Conservation (phyloP, 2,113 vertebrate species). For the Muntiacus reevesi region DNA sequence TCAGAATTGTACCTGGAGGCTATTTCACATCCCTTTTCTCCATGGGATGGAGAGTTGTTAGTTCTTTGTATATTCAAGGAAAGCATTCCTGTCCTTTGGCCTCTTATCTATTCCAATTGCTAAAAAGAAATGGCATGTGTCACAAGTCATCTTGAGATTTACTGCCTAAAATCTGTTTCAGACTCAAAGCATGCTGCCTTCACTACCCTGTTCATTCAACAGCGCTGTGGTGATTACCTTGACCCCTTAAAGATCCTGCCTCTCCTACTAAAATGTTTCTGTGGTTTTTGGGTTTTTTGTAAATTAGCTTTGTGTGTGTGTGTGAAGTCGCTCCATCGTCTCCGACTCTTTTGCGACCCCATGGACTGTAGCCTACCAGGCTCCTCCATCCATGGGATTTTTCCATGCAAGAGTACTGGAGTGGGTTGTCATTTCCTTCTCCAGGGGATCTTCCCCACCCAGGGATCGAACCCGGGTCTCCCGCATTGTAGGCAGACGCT, state of each 20-base stretch:
- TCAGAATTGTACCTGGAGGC: not conserved
- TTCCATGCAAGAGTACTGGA: too few relatives aligned
- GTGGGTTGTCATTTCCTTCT: too few relatives aligned
- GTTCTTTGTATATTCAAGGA: not conserved
- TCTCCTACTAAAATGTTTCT: not conserved
- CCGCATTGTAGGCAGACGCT: too few relatives aligned
- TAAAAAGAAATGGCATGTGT: not conserved
- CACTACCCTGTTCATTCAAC: not conserved
- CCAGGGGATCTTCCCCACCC: too few relatives aligned
- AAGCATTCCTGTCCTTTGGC: not conserved
- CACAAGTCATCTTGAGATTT: not conserved
- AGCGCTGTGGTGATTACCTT: not conserved
- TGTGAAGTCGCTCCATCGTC: too few relatives aligned
- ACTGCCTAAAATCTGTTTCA: not conserved
- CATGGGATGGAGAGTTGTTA: not conserved
- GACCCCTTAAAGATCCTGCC: not conserved
- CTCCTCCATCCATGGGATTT: too few relatives aligned
- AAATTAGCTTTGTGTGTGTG: not conserved
- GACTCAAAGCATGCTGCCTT: not conserved
- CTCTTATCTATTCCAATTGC: not conserved
- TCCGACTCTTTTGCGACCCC: too few relatives aligned
- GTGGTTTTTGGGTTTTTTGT: not conserved
- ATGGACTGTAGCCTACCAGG: too few relatives aligned
- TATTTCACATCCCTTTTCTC: not conserved
- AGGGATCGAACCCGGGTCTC: too few relatives aligned